Evolutionary conservation across 2,797 vertebrate genomes (phyloP).

Genomic region (Betta splendens): DNA sequence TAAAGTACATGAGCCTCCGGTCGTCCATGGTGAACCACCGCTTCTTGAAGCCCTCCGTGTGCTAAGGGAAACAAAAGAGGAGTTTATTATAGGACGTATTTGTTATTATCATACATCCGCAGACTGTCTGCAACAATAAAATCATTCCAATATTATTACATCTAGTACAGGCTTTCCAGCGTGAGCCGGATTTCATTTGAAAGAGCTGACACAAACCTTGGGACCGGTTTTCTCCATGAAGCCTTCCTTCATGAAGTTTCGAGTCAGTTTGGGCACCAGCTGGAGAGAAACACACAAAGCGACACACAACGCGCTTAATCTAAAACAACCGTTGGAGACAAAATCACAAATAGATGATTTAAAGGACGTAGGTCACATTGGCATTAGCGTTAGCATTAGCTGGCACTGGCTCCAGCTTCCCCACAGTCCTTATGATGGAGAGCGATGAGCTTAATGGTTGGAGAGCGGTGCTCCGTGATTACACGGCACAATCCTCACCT

Average conservation of each 20-base stretch:
- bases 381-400: too few species aligned
- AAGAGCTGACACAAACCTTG: slow-evolving; percentile 81
- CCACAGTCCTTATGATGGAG: too few species aligned
- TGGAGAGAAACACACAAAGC: slow-evolving; percentile 50
- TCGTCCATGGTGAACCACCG: slow-evolving; percentile 99
- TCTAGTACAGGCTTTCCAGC: neutral
- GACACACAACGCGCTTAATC: too few species aligned
- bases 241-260: slow-evolving; percentile 96
- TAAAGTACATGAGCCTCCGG: slow-evolving; percentile 97
- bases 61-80: slow-evolving; percentile 69
- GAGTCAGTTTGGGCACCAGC: slow-evolving; percentile 97
- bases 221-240: slow-evolving; percentile 99
- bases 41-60: slow-evolving; percentile 97
- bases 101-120: too few species aligned
- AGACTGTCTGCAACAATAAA: too few species aligned
- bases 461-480: neutral
- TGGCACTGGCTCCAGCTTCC: too few species aligned
- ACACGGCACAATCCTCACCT: slow-evolving; percentile 81
- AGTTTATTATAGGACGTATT: neutral
- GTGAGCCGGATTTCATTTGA: neutral
- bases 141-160: too few species aligned
- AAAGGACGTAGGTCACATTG: too few species aligned
- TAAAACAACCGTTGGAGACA: too few species aligned
- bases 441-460: too few species aligned
- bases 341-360: too few species aligned